Conservation (phyloP, 1,140 invertebrate species). For the Brachionus koreanus region DNA sequence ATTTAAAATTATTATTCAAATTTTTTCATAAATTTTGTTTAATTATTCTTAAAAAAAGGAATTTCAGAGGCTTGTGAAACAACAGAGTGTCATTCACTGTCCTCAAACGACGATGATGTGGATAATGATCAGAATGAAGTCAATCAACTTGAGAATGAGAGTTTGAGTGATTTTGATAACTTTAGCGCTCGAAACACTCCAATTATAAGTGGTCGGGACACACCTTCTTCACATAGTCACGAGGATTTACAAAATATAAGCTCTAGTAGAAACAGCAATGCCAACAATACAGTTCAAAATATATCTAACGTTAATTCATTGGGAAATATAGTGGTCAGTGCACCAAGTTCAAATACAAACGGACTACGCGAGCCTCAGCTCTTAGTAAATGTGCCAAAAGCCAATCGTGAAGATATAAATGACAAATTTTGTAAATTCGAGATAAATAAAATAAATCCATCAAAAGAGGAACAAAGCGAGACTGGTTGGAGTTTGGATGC, state of each 20-base stretch:
- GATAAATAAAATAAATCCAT: conserved; percentile 61
- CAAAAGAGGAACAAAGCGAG: conserved; percentile 45
- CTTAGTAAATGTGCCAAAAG: conserved; percentile 68
- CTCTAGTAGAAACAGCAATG: conserved; percentile 21
- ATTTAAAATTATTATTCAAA: too few species aligned
- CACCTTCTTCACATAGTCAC: conserved; percentile 75
- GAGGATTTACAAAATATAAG: conserved; percentile 22
- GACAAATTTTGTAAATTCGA: conserved; percentile 99
- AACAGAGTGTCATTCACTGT: conserved; percentile 86
- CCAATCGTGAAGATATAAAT: conserved; percentile 73
- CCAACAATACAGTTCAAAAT: not conserved
- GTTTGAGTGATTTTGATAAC: conserved; percentile 81
- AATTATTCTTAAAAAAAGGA: conserved; percentile 66
- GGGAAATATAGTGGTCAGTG: not conserved
- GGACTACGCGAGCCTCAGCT: conserved; percentile 58
- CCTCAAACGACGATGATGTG: conserved; percentile 72
- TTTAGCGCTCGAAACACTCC: conserved; percentile 81
- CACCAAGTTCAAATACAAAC: conserved; percentile 58
- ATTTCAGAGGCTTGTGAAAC: conserved; percentile 73
- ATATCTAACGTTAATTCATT: not conserved
- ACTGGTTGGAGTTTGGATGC: conserved; percentile 44
- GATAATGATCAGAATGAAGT: conserved; percentile 72
- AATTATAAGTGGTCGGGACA: conserved; percentile 81
- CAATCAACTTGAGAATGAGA: conserved; percentile 75
- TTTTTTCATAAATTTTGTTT: too few species aligned